phyloP scores from a whole-genome alignment of 2,797 vertebrate genomes.

The Gymnopithys bicolor region DNA sequence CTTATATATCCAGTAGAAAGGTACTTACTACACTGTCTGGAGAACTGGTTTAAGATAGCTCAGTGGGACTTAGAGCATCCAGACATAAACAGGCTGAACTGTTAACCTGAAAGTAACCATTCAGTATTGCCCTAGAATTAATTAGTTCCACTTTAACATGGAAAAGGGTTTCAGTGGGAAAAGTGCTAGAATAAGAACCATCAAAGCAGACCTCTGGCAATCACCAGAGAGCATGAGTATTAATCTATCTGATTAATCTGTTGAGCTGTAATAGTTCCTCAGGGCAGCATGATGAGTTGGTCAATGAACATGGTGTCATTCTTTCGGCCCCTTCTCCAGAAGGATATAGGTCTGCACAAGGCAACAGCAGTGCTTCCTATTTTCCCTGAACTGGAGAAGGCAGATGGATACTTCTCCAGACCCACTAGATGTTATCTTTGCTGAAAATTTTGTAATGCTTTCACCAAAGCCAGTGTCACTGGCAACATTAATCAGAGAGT shows the following conservation, averaged over 20 bases:
- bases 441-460: not conserved
- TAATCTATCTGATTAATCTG: constrained; percentile 65
- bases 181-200: constrained; percentile 47
- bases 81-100: constrained; percentile 29
- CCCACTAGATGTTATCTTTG: not conserved
- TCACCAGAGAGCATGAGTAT: constrained; percentile 57
- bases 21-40: constrained; percentile 1
- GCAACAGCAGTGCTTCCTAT: not conserved
- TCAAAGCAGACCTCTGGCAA: constrained; percentile 61
- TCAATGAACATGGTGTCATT: constrained; percentile 10
- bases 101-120: constrained; percentile 54
- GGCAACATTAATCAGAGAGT: not conserved
- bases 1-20: not conserved
- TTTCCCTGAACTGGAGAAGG: not conserved
- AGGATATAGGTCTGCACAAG: not conserved
- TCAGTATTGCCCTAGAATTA: constrained; percentile 63
- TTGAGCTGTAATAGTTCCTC: constrained; percentile 51
- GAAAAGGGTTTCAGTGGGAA: constrained; percentile 54
- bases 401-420: not conserved
- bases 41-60: constrained; percentile 20
- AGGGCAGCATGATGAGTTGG: constrained; percentile 44
- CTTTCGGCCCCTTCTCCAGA: not conserved
- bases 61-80: not conserved
- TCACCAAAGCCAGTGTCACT: not conserved
- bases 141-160: constrained; percentile 65